Conservation (phyloP, 2,888 invertebrate genomes). For the Phortica magna region DNA sequence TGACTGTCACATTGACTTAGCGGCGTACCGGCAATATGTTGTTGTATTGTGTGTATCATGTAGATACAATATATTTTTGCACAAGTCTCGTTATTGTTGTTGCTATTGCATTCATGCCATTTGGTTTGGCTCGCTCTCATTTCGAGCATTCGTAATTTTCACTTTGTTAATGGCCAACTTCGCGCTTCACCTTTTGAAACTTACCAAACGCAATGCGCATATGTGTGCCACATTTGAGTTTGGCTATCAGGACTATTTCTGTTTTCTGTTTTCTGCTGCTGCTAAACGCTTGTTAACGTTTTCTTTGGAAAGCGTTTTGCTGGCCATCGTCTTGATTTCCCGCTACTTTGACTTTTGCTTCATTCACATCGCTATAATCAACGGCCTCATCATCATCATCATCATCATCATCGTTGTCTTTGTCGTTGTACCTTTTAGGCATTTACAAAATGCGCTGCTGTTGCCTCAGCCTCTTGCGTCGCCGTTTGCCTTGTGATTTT, state of each 20-base stretch:
- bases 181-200: background rate
- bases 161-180: slow-evolving; percentile 45
- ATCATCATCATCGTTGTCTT: background rate
- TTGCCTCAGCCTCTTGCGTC: background rate
- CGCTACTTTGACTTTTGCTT: background rate
- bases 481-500: background rate
- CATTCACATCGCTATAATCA: background rate
- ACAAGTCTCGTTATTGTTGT: slow-evolving; percentile 33
- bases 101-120: slow-evolving; percentile 14
- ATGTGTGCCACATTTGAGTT: background rate
- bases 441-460: slow-evolving; percentile 18
- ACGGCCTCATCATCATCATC: background rate
- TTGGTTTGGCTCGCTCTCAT: slow-evolving; percentile 43
- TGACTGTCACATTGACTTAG: background rate
- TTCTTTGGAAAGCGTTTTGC: slow-evolving; percentile 62
- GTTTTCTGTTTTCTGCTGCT: background rate
- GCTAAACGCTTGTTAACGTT: slow-evolving; percentile 62
- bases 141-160: slow-evolving; percentile 53
- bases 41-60: slow-evolving; percentile 38
- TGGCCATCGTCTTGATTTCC: slow-evolving; percentile 2
- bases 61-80: slow-evolving; percentile 39
- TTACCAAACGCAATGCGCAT: slow-evolving; percentile 21
- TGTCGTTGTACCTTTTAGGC: slow-evolving; percentile 9
- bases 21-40: background rate
- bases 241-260: slow-evolving; percentile 13